Percentiles rank a stretch among this genome's conserved stretches.
Conservation (phyloP, 2,797 vertebrate genomes). For the Sebastes glaucus region DNA sequence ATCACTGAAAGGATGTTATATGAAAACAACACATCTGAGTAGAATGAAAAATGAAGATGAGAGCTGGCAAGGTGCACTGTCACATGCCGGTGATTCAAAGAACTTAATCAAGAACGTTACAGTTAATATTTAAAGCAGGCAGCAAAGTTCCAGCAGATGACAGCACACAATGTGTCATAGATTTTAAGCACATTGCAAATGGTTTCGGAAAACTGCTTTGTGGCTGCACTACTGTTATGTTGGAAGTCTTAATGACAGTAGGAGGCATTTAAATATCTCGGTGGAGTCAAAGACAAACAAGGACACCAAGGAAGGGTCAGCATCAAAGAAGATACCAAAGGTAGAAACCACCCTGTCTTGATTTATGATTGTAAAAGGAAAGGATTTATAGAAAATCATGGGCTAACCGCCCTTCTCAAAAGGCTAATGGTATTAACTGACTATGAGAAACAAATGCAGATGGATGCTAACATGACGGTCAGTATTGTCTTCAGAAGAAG, state of each 20-base stretch:
- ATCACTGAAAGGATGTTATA: conserved; percentile 5
- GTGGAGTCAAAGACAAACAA: conserved; percentile 57
- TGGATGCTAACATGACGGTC: conserved; percentile 60
- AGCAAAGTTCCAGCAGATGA: background rate
- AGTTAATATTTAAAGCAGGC: background rate
- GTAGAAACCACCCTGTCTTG: conserved; percentile 37
- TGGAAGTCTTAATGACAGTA: background rate
- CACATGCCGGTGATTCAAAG: conserved; percentile 5
- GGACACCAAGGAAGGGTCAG: conserved; percentile 22
- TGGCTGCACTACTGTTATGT: background rate
- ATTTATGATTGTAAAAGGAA: conserved; percentile 62
- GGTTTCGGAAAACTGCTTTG: background rate
- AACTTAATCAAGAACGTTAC: background rate
- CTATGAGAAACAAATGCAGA: conserved; percentile 70
- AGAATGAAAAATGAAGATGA: background rate
- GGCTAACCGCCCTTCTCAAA: conserved; percentile 58
- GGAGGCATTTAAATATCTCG: conserved; percentile 9
- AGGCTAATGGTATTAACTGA: conserved; percentile 78
- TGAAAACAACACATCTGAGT: conserved; percentile 24
- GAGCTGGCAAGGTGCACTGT: background rate
- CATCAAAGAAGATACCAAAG: background rate
- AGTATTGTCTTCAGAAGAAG: conserved; percentile 52
- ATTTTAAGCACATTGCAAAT: background rate
- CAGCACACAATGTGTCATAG: background rate
- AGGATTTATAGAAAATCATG: conserved; percentile 52